Conservation (phyloP, 2,113 vertebrate species). For the Cynoglossus semilaevis region DNA sequence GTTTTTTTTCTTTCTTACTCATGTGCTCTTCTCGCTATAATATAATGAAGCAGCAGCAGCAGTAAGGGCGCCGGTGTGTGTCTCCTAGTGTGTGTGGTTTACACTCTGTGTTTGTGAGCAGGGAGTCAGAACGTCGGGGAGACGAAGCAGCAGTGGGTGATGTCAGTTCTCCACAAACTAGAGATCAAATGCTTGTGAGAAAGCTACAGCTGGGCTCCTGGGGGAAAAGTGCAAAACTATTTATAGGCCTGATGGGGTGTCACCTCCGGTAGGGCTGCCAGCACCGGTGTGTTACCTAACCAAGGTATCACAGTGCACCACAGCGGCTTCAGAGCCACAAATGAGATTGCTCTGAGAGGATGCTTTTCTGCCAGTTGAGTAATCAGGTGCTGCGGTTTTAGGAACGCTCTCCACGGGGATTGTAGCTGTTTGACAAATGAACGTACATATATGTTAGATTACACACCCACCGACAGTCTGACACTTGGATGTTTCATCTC, state of each 20-base stretch:
- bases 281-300: conserved; percentile 48
- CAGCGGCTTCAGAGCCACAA: conserved; percentile 8
- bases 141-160: conserved; percentile 41
- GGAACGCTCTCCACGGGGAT: conserved; percentile 3
- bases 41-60: conserved; percentile 15
- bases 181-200: conserved; percentile 54
- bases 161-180: conserved; percentile 57
- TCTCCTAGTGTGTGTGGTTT: not conserved
- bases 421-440: not conserved
- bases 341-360: conserved; percentile 33
- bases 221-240: conserved; percentile 57
- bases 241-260: conserved; percentile 64
- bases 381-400: conserved; percentile 15
- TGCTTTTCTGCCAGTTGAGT: conserved; percentile 15
- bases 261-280: conserved; percentile 59
- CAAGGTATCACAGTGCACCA: conserved; percentile 15
- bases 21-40: not conserved
- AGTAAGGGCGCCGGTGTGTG: not conserved
- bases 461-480: too few species aligned
- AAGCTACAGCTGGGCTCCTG: conserved; percentile 60
- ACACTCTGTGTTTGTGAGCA: conserved; percentile 15
- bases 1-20: not conserved
- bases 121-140: conserved; percentile 33
- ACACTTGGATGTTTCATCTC: too few species aligned
- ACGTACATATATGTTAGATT: not conserved